Base-by-base conservation (phyloP, 2,797 vertebrate species). In the Crocidura indochinensis region DNA sequence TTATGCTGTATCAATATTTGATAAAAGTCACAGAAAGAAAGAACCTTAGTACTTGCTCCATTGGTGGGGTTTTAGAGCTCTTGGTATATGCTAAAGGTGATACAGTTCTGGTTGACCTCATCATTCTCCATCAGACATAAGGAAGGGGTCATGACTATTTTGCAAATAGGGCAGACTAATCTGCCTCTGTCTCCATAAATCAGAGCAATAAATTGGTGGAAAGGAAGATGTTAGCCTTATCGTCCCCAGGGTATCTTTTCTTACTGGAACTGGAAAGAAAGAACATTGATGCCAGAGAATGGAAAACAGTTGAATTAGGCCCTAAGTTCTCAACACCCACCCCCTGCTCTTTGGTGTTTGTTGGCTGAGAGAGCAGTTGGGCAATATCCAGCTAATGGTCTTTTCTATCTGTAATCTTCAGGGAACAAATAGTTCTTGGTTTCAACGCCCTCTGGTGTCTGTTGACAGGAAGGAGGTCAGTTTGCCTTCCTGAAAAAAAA, bases 361-460 rank as follows among this genome's bases (percentile, higher is more conserved):
- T 15, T 89, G 62, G 62, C 71, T 71, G 68, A 82, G 51, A 69
- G 53, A 88, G 53, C 3, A 1, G 49, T 75, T 71, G 79, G 74
- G 31, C 76, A 91, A 91, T 49, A 24, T 49, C 26, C n/a, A 51
- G 19, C 46, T 95, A 77, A 90, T 76, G 65, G 60, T 84, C 77
- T 92, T 93, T 88, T 56, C 73, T 90, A 10, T 88, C 78, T 88
- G 84, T 11, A 79, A 76, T 80, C 68, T 78, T 87, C 9, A 87
- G 38, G 84, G 78, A 88, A 94, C 71, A 89, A 94, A 82, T 44
- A 92, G 67, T 88, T 91, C 53, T 96, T 95, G 73, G 64, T 94
- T 91, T 95, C 86, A 78, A 20, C n/a, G 73, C 92, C 93, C 96
- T 74, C 93, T 95, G 84, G 77, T 94, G 92, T 91, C 91, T 95